A percentile compares a stretch with the other conserved stretches of the same genome.
These are phyloP conservation scores for Cerastis leucographa DNA, from an alignment of 2,888 invertebrate genomes.

Conservation along the genomic window DNA sequence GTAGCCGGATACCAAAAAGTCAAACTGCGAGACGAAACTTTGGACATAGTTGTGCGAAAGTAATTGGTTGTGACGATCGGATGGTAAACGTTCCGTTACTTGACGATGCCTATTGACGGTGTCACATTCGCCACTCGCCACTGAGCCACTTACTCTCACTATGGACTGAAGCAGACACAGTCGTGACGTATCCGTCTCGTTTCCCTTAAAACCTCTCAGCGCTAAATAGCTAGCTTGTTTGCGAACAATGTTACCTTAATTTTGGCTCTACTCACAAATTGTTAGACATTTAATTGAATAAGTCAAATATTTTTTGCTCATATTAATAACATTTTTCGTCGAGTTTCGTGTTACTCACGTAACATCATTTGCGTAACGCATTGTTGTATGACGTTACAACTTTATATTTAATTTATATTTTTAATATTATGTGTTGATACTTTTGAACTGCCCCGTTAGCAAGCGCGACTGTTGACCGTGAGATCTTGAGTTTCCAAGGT, in stretches of 20 bases:
- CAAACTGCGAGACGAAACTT: not conserved
- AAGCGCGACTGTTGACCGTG: not conserved
- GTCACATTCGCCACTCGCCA: no score
- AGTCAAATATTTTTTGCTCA: conserved; percentile 56
- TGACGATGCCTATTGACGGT: no score
- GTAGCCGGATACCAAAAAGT: not conserved
- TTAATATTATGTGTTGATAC: not conserved
- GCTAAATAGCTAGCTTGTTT: conserved; percentile 60
- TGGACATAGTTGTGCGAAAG: not conserved
- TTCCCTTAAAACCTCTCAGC: conserved; percentile 1
- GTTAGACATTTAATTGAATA: conserved; percentile 60
- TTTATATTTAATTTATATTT: conserved; percentile 12
- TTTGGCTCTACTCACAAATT: conserved; percentile 48
- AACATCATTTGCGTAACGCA: conserved; percentile 14
- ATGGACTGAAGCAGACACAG: not conserved
- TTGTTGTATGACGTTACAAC: conserved; percentile 4
- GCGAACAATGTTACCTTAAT: conserved; percentile 63
- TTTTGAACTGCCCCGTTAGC: not conserved
- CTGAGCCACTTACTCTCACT: not conserved
- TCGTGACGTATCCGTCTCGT: conserved; percentile 38
- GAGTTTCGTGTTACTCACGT: conserved; percentile 37
- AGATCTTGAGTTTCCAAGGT: not conserved
- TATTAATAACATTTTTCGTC: conserved; percentile 55
- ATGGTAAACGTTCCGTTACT: no score
- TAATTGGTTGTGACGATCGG: not conserved